Conservation (phyloP, 1,140 invertebrate genomes). For the Diabrotica undecimpunctata region DNA sequence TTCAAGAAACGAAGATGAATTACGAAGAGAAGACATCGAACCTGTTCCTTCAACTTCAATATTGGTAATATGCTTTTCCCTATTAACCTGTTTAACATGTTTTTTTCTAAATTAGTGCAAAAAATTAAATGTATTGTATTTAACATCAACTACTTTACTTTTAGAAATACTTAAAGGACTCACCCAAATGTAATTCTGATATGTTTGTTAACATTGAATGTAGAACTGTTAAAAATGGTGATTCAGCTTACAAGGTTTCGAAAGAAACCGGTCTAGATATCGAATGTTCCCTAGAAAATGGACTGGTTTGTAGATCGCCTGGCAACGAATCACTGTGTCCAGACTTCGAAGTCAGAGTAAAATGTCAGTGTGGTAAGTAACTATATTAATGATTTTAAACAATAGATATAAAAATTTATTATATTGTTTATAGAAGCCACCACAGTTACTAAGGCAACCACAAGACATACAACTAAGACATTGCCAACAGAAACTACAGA, state of each 20-base stretch:
- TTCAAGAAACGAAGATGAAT: conserved; percentile 36
- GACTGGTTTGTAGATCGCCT: conserved; percentile 59
- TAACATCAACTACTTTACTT: too few relatives aligned
- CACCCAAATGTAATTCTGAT: conserved; percentile 53
- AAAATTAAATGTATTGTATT: too few relatives aligned
- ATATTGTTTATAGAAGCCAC: too few relatives aligned
- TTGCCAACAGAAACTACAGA: conserved; percentile 41
- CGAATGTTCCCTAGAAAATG: conserved; percentile 68
- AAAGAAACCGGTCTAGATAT: conserved; percentile 65
- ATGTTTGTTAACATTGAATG: conserved; percentile 73
- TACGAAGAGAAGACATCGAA: conserved; percentile 55
- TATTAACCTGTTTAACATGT: too few relatives aligned
- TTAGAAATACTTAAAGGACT: conserved; percentile 45
- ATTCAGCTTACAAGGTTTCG: conserved; percentile 54
- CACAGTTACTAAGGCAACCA: too few relatives aligned
- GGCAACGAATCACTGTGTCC: conserved; percentile 51
- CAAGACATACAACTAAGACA: not conserved
- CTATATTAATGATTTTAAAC: too few relatives aligned
- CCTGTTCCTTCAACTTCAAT: conserved; percentile 54
- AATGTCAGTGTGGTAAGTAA: conserved; percentile 59
- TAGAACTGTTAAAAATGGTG: conserved; percentile 56
- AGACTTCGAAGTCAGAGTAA: conserved; percentile 71
- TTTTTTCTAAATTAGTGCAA: too few relatives aligned
- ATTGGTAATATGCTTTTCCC: conserved; percentile 45
- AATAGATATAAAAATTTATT: conserved; percentile 49